Evolutionary conservation across 2,113 vertebrate genomes (phyloP).

Genomic region (Lophius piscatorius): DNA sequence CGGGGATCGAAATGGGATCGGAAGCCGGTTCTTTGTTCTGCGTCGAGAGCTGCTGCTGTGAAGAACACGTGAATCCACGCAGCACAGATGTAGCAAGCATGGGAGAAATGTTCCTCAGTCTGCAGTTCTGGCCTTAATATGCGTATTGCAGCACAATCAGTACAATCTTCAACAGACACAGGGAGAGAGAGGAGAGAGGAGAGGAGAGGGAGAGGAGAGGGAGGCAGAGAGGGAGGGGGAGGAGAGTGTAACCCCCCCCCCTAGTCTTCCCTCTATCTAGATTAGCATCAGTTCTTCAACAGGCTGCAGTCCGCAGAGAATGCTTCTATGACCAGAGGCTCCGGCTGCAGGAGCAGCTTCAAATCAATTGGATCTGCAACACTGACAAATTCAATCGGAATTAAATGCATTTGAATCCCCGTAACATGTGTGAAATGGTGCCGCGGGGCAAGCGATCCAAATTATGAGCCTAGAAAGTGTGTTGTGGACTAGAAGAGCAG

Average conservation of each 20-base stretch:
- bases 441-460: slow-evolving; percentile 15
- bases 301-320: slow-evolving; percentile 54
- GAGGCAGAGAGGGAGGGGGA: not conserved
- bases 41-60: slow-evolving; percentile 46
- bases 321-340: slow-evolving; percentile 42
- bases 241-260: slow-evolving; percentile 24
- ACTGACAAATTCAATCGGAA: slow-evolving; percentile 16
- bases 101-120: too few species aligned
- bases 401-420: slow-evolving; percentile 15
- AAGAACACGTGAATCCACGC: too few species aligned
- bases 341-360: slow-evolving; percentile 43
- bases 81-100: too few species aligned
- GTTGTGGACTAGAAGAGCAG: slow-evolving; percentile 16
- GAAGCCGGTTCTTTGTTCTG: slow-evolving; percentile 73
- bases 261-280: slow-evolving; percentile 51
- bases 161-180: slow-evolving; percentile 56
- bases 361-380: slow-evolving; percentile 42
- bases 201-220: not conserved
- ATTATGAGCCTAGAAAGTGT: slow-evolving; percentile 15
- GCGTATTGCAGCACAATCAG: slow-evolving; percentile 75
- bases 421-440: slow-evolving; percentile 8
- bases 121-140: slow-evolving; percentile 59
- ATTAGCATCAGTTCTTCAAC: slow-evolving; percentile 70
- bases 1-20: too few species aligned
- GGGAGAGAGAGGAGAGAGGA: slow-evolving; percentile 18